Evolutionary conservation across 2,113 vertebrate species (phyloP).

Genomic region (Lycocorax pyrrhopterus): DNA sequence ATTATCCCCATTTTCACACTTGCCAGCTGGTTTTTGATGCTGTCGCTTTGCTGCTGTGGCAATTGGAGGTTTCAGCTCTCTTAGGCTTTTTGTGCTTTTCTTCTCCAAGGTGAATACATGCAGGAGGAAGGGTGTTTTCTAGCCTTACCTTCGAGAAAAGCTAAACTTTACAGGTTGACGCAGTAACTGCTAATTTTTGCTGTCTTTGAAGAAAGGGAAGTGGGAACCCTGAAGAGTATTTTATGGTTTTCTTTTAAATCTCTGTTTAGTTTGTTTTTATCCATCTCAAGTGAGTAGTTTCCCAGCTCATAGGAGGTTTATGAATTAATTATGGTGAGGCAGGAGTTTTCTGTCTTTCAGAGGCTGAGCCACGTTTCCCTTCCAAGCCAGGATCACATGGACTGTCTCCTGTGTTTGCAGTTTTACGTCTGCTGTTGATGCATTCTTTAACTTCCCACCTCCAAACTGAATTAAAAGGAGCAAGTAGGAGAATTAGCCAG

Average conservation of each 20-base stretch:
- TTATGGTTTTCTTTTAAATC: constrained; percentile 33
- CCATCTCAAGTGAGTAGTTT: constrained; percentile 52
- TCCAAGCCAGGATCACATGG: not conserved
- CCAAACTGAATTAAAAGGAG: not conserved
- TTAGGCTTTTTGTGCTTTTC: not conserved
- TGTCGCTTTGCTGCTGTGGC: not conserved
- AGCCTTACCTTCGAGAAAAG: not conserved
- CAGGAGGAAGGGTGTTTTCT: not conserved
- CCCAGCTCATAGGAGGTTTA: constrained; percentile 23
- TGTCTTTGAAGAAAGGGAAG: constrained; percentile 17
- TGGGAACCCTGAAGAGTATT: constrained; percentile 31
- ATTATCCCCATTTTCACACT: not conserved
- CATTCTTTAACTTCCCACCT: not conserved
- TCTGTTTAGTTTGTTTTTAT: constrained; percentile 55
- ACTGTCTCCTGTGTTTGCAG: not conserved
- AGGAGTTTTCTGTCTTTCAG: constrained; percentile 20
- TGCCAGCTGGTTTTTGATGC: not conserved
- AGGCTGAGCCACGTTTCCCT: constrained; percentile 20
- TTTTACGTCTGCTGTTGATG: not conserved
- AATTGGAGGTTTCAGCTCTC: not conserved
- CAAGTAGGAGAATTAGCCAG: not conserved
- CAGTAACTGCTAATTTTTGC: not conserved
- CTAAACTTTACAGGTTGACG: not conserved
- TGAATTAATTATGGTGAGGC: constrained; percentile 53
- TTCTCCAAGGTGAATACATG: not conserved